A percentile compares a stretch with the other conserved stretches of the same genome.
These are phyloP conservation scores for Macquaria ambigua DNA, from an alignment of 2,113 vertebrate species.

Conservation along the genomic window DNA sequence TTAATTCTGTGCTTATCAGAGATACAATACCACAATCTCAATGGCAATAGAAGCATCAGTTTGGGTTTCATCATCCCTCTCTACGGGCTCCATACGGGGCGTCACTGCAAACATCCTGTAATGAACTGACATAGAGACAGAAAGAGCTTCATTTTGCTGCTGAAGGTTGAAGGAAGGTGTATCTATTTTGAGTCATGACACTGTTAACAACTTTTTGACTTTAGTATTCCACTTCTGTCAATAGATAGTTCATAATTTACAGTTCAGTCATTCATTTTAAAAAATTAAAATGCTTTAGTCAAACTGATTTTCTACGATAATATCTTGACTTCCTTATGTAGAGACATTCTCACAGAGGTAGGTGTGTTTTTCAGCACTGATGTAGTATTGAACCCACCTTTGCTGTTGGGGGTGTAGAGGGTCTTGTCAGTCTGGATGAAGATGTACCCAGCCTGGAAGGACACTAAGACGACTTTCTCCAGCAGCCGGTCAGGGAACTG, in stretches of 20 bases:
- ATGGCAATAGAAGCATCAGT: constrained; percentile 62
- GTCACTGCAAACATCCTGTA: constrained; percentile 82
- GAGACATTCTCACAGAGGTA: background rate
- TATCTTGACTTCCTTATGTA: background rate
- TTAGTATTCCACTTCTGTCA: too few relatives aligned
- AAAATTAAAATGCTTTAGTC: too few relatives aligned
- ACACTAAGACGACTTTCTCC: constrained; percentile 80
- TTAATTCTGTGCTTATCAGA: background rate
- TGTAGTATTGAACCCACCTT: constrained; percentile 38
- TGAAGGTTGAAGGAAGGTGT: background rate
- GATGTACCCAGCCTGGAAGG: constrained; percentile 82
- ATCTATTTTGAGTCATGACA: background rate
- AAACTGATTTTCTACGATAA: background rate
- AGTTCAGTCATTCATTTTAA: too few relatives aligned
- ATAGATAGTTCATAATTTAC: background rate
- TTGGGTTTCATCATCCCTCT: constrained; percentile 5
- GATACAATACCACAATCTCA: constrained; percentile 75
- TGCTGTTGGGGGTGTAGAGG: constrained; percentile 79
- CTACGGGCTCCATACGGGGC: constrained; percentile 67
- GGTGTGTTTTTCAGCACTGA: background rate
- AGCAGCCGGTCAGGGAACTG: constrained; percentile 59
- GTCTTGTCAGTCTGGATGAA: constrained; percentile 84
- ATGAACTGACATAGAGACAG: constrained; percentile 67
- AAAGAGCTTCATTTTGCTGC: background rate
- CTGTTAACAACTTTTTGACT: too few relatives aligned